Evolutionary conservation across 2,113 vertebrate species (phyloP), one percentile per base, ranked within the genome.

Genomic region (Plectropomus leopardus): DNA sequence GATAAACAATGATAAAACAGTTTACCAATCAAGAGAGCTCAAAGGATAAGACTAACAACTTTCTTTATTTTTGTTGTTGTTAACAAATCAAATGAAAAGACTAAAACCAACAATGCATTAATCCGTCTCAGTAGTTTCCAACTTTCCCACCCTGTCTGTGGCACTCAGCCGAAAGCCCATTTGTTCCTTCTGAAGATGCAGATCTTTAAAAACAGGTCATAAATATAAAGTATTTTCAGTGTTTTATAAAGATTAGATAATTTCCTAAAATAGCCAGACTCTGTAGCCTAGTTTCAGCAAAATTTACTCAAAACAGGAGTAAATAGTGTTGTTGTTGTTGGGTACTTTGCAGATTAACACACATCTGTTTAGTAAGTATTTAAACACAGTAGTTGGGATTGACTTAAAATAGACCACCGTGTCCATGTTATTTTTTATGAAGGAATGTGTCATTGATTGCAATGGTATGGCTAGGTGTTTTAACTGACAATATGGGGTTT

Each of bases 31-130:
- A 32, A 36, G 10, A 58, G 7, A 51, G 15, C 17, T 50, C 3
- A 53, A 30, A 42, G 11, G 14, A 68, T 2, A 10, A 61, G 54
- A 15, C 8, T 23, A 17, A 17, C 19, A 45, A 34, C 53, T 32
- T 36, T 58, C 16, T 58, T 7, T 47, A 23, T 55, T 67, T 7
- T 4, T 60, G 28, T 63, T 51, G 44, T 32, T 59, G 30, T 63
- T 19, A 36, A 57, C 8, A 64, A 72, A 65, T 65, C 13, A 50
- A 40, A 40, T 19, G 5, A n/a, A 57, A 63, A 78, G 63, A 5
- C 44, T 50, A 59, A 58, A 58, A 36, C n/a, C 51, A 53, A 47
- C 13, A 44, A 54, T 17, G 24, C 1, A 7, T 59, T 48, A 50
- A 34, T 51, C 5, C 1, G 10, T 53, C 24, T 71, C 47, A 3